Evolutionary conservation across 2,797 vertebrate species (phyloP).

Genomic region (Anguilla pacifica): DNA sequence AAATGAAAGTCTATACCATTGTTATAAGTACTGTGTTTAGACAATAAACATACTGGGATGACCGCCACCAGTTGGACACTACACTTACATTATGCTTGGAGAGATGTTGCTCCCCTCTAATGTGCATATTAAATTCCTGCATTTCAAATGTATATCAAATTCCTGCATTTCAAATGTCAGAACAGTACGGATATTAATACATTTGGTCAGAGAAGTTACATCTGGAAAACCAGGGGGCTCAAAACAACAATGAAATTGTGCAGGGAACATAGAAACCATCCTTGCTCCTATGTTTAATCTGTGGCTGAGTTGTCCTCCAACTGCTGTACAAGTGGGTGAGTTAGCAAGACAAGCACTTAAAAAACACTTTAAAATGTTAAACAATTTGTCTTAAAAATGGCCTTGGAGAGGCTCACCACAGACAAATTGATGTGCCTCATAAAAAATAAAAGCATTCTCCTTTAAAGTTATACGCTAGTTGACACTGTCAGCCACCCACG

Average conservation of each 20-base stretch:
- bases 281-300: slow-evolving; percentile 34
- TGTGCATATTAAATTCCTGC: background rate
- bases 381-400: slow-evolving; percentile 15
- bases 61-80: background rate
- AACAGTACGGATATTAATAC: slow-evolving; percentile 10
- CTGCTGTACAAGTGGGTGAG: slow-evolving; percentile 42
- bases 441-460: slow-evolving; percentile 33
- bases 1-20: background rate
- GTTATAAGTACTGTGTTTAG: background rate
- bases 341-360: slow-evolving; percentile 1
- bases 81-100: background rate
- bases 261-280: slow-evolving; percentile 26
- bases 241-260: slow-evolving; percentile 23
- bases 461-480: slow-evolving; percentile 19
- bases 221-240: slow-evolving; percentile 16
- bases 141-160: background rate
- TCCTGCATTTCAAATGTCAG: slow-evolving; percentile 9
- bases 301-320: slow-evolving; percentile 17
- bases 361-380: background rate
- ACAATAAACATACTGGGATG: background rate
- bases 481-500: background rate
- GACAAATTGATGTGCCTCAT: slow-evolving; percentile 30
- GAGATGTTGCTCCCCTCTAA: background rate
- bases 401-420: slow-evolving; percentile 36
- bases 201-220: slow-evolving; percentile 28